phyloP scores from a whole-genome alignment of 2,888 invertebrate genomes.

The Hirtodrosophila duncani region DNA sequence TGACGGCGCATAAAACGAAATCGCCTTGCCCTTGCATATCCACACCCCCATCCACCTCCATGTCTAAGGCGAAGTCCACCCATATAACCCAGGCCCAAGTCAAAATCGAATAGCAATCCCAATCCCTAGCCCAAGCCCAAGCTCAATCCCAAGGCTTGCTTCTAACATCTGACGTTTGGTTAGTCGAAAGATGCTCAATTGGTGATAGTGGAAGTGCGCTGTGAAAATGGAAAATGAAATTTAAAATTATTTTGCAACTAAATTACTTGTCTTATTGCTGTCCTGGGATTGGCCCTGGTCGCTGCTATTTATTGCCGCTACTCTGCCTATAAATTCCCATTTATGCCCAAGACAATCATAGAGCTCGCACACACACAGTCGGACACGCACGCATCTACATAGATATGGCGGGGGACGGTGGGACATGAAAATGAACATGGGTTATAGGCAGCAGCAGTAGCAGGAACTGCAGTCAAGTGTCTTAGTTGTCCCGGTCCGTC shows the following conservation, averaged over 20 bases:
- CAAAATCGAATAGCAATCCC: too few relatives aligned
- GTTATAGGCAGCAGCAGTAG: not conserved
- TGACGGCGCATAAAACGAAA: too few relatives aligned
- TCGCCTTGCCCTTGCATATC: too few relatives aligned
- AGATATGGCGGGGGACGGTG: not conserved
- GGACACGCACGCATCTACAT: not conserved
- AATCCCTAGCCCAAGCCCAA: too few relatives aligned
- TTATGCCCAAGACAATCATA: slow-evolving; percentile 68
- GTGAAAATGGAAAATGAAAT: slow-evolving; percentile 65
- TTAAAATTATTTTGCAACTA: slow-evolving; percentile 70
- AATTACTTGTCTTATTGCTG: slow-evolving; percentile 69
- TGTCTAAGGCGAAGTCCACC: too few relatives aligned
- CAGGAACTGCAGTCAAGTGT: slow-evolving; percentile 40
- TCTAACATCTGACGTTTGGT: too few relatives aligned
- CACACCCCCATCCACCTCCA: too few relatives aligned
- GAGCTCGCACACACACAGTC: slow-evolving; percentile 13
- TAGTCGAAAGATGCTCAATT: slow-evolving; percentile 36
- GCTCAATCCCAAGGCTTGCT: too few relatives aligned
- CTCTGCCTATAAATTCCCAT: slow-evolving; percentile 60
- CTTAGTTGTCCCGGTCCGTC: slow-evolving; percentile 38
- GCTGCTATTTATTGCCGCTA: slow-evolving; percentile 52
- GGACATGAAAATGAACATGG: not conserved
- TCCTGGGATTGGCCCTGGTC: slow-evolving; percentile 58
- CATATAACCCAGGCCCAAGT: too few relatives aligned
- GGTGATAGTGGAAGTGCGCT: slow-evolving; percentile 30